Evolutionary conservation across 2,888 invertebrate genomes (phyloP).

Genomic region (Cybosia mesomella): DNA sequence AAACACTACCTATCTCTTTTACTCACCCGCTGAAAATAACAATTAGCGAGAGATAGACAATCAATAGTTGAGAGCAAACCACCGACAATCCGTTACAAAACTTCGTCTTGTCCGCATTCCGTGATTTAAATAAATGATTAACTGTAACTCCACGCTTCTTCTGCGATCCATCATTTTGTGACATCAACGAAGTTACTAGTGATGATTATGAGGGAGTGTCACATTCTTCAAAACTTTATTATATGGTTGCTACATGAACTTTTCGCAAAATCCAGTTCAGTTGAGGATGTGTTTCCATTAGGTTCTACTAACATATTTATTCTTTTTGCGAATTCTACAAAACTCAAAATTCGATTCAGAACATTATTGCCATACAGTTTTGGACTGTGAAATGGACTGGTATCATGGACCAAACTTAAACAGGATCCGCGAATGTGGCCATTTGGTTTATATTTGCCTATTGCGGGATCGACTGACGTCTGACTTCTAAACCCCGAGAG

Average conservation of each 20-base stretch:
- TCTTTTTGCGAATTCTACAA: no score
- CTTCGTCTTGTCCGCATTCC: constrained; percentile 74
- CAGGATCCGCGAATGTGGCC: no score
- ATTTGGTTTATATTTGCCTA: no score
- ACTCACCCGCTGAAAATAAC: constrained; percentile 43
- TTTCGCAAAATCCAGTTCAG: not conserved
- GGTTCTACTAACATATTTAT: no score
- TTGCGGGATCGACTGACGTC: no score
- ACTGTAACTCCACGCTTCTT: constrained; percentile 59
- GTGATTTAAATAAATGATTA: constrained; percentile 77
- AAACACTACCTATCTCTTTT: constrained; percentile 62
- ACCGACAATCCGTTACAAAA: constrained; percentile 71
- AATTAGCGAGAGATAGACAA: constrained; percentile 55
- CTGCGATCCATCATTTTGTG: constrained; percentile 54
- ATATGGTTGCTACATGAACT: not conserved
- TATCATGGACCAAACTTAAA: no score
- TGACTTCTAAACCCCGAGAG: no score
- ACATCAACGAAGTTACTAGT: constrained; percentile 45
- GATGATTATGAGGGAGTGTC: not conserved
- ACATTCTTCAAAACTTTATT: not conserved
- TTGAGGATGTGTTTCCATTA: not conserved
- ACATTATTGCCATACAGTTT: no score
- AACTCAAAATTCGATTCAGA: no score
- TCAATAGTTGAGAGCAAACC: constrained; percentile 54
- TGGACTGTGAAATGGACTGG: no score